Base-by-base conservation (phyloP, 2,888 invertebrate species). In the Phyllotreta striolata region DNA sequence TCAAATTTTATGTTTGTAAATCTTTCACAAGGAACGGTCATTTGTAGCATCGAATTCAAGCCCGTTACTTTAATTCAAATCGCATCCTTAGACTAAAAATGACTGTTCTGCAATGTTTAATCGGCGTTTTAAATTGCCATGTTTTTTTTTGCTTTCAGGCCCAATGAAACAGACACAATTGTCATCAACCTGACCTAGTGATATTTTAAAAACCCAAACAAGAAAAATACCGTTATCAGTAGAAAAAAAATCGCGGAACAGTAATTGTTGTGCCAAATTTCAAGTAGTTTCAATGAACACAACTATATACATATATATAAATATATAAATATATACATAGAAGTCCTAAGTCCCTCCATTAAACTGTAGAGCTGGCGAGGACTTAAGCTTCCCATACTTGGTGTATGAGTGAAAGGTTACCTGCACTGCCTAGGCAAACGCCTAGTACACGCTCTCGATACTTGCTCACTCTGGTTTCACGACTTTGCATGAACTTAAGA, bases 101-200 rank as follows among this genome's bases (percentile, higher is more conserved):
- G 60, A 60, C 13, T 60, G 52, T 44, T 60, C 58, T 38, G 13
- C 24, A 41, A 41, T 40, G 43, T 12, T 39, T 6, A 52, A 60
- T 52, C 12, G 63, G 63, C 60, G 43, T 64, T 62, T 60, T 68
- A 62, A 66, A 64, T 54, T 10, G 55, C 54, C 60, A 58, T 67
- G 52, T 62, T 64, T 65, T 75, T 78, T 80, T 76, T 78, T 76
- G 80, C 74, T 82, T 82, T 80, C 82, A 82, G 82, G 82, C 81
- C 77, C 81, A 81, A 81, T 82, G 81, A 82, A 80, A 81, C 77
- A 79, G 78, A 79, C 76, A 78, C 78, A 77, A 77, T 78, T 74
- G 75, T 75, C 77, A 78, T 70, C 76, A 74, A 76, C 74, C 76
- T 78, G 75, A 77, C 77, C 75, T 77, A 79, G 78, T 78, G 78